Evolutionary conservation across 2,888 invertebrate genomes (phyloP).

Genomic region (Esperia sulphurella): DNA sequence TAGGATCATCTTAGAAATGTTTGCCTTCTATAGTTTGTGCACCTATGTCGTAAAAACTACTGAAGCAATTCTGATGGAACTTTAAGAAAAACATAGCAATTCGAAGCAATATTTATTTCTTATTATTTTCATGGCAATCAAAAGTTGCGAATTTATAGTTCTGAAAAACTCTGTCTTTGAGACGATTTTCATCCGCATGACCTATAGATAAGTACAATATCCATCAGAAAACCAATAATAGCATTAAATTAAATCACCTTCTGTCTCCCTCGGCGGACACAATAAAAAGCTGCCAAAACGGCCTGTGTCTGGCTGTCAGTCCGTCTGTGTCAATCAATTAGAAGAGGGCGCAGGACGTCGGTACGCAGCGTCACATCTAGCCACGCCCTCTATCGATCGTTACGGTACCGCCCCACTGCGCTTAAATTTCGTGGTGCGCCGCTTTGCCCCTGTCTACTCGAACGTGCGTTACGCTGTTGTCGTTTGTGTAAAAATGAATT

Average conservation of each 20-base stretch:
- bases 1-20: too few species aligned
- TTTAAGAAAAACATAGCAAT: too few species aligned
- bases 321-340: constrained; percentile 75
- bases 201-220: too few species aligned
- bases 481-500: background rate
- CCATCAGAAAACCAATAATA: constrained; percentile 1
- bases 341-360: constrained; percentile 47
- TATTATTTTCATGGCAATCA: too few species aligned
- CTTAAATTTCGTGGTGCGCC: constrained; percentile 35
- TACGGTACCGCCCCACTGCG: constrained; percentile 53
- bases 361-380: constrained; percentile 58
- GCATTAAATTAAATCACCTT: constrained; percentile 16
- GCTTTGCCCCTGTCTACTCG: constrained; percentile 23
- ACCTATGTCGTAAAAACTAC: too few species aligned
- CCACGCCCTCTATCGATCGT: constrained; percentile 65
- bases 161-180: too few species aligned
- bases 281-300: constrained; percentile 61
- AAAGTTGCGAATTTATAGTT: too few species aligned
- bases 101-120: too few species aligned
- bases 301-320: constrained; percentile 60
- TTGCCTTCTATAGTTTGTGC: too few species aligned
- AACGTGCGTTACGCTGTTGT: background rate
- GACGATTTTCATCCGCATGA: too few species aligned
- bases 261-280: constrained; percentile 38
- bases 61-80: too few species aligned